Percentiles rank a stretch among this genome's conserved stretches.
Evolutionary conservation across 2,797 vertebrate species (phyloP).

Genomic region (Typhlichthys subterraneus): DNA sequence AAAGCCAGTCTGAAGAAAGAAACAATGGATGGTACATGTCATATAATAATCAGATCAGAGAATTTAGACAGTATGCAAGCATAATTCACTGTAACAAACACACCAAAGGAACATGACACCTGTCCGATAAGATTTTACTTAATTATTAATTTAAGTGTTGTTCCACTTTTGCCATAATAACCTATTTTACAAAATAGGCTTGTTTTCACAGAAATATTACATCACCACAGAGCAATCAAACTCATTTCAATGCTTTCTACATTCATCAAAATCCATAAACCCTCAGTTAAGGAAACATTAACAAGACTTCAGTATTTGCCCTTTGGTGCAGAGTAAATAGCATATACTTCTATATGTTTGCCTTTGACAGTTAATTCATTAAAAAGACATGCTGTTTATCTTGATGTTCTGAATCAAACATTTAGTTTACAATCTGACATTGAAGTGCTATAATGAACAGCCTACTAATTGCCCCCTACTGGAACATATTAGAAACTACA

Average conservation of each 20-base stretch:
- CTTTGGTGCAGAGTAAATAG: constrained; percentile 22
- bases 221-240: neutral
- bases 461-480: constrained; percentile 50
- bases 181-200: constrained; percentile 1
- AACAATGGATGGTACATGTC: constrained; percentile 36
- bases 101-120: no score
- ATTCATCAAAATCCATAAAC: constrained; percentile 1
- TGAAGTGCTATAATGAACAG: constrained; percentile 8
- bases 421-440: neutral
- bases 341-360: neutral
- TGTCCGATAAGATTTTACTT: no score
- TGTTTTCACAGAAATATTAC: neutral
- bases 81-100: neutral
- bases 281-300: constrained; percentile 10
- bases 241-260: constrained; percentile 1
- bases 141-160: constrained; percentile 5
- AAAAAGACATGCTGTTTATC: no score
- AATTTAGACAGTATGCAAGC: constrained; percentile 19
- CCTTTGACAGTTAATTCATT: neutral
- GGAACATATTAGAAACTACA: constrained; percentile 43
- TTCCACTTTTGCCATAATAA: constrained; percentile 9
- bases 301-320: constrained; percentile 11
- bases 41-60: constrained; percentile 1
- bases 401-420: no score
- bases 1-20: constrained; percentile 3